Percentiles rank a stretch among this genome's conserved stretches.
Conservation (phyloP, 2,888 invertebrate species). For the Melanotus villosus region DNA sequence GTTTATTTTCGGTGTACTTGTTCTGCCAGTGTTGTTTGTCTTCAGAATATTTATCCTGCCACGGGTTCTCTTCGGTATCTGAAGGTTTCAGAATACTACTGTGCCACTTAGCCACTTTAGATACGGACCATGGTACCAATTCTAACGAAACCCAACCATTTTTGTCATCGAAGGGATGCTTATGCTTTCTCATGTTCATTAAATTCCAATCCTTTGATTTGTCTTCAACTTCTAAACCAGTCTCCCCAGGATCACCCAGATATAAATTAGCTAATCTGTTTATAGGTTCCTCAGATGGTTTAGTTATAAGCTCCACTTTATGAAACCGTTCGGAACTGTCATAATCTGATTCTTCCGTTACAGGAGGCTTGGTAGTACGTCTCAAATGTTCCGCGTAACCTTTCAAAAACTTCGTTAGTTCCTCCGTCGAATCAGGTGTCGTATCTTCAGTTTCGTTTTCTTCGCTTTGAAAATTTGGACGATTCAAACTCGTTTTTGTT, state of each 20-base stretch:
- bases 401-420: conserved; percentile 72
- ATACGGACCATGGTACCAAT: conserved; percentile 84
- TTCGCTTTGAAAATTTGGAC: conserved; percentile 36
- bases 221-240: conserved; percentile 47
- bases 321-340: too few relatives aligned
- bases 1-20: too few relatives aligned
- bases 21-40: too few relatives aligned
- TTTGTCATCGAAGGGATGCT: conserved; percentile 77
- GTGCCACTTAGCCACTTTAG: conserved; percentile 74
- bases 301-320: too few relatives aligned
- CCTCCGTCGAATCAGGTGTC: conserved; percentile 70
- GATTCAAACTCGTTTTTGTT: neutral
- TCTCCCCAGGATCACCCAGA: too few relatives aligned
- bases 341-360: conserved; percentile 37
- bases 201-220: conserved; percentile 72
- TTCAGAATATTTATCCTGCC: conserved; percentile 53
- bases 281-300: too few relatives aligned
- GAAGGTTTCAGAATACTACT: too few relatives aligned
- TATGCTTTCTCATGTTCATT: conserved; percentile 70
- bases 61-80: conserved; percentile 61
- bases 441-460: conserved; percentile 58
- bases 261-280: too few relatives aligned
- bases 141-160: conserved; percentile 86
- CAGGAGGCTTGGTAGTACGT: conserved; percentile 52
- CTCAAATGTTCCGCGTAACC: too few relatives aligned